Evolutionary conservation across 1,140 invertebrate species (phyloP).

Genomic region (Drosophila pachea): DNA sequence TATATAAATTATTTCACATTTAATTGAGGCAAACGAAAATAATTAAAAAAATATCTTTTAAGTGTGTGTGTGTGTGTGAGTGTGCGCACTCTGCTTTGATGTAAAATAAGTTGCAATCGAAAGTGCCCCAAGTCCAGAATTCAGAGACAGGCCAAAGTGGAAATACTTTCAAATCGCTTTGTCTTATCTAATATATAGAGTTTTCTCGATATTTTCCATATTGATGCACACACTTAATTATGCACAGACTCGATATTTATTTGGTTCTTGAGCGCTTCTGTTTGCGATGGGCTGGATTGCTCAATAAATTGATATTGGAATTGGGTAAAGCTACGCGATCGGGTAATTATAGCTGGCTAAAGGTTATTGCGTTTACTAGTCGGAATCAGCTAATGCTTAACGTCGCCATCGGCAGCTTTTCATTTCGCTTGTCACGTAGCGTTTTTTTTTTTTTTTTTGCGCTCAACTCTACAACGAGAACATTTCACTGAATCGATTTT

Average conservation of each 20-base stretch:
- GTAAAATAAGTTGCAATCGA: neutral
- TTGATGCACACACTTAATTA: no score
- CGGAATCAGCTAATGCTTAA: no score
- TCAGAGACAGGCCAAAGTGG: neutral
- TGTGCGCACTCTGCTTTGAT: neutral
- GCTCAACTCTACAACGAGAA: neutral
- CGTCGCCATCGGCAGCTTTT: no score
- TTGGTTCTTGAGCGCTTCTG: constrained; percentile 1
- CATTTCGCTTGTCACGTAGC: neutral
- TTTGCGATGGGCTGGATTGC: neutral
- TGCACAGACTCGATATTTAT: constrained; percentile 1
- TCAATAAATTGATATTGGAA: neutral
- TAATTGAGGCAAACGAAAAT: constrained; percentile 1
- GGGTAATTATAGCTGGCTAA: no score
- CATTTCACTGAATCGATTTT: neutral
- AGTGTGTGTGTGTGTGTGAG: no score
- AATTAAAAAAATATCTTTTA: neutral
- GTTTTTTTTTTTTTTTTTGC: no score
- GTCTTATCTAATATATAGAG: neutral
- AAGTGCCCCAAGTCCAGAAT: neutral
- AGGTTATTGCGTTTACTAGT: no score
- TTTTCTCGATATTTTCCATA: no score
- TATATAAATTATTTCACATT: neutral
- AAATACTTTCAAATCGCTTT: constrained; percentile 1
- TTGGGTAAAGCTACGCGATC: no score